Evolutionary conservation across 1,140 invertebrate genomes (phyloP).

Genomic region (Aphelenchoides avenae): DNA sequence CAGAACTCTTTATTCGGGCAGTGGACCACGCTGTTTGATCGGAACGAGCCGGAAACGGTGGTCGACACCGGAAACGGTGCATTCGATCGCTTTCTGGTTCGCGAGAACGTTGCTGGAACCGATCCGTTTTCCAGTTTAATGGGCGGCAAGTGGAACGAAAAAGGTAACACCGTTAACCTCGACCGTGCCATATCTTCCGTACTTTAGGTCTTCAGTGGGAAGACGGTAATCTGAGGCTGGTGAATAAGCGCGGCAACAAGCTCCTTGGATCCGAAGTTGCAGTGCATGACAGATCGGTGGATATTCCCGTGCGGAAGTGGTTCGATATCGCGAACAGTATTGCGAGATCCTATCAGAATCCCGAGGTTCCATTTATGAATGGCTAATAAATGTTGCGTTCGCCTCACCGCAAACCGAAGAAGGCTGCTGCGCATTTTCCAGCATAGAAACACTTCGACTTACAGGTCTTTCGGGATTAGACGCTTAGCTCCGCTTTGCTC

Average conservation of each 20-base stretch:
- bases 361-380: not conserved
- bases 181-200: not conserved
- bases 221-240: conserved; percentile 40
- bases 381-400: not conserved
- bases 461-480: too few relatives aligned
- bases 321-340: conserved; percentile 10
- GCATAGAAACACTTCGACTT: too few relatives aligned
- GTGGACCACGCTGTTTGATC: conserved; percentile 18
- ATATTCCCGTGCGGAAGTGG: conserved; percentile 34
- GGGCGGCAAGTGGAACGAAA: conserved; percentile 39
- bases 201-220: conserved; percentile 44
- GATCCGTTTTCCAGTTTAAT: conserved; percentile 25
- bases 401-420: too few relatives aligned
- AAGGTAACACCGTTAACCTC: conserved; percentile 13
- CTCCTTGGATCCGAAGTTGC: conserved; percentile 42
- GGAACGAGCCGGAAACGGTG: conserved; percentile 1
- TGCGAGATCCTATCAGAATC: not conserved
- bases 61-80: conserved; percentile 34
- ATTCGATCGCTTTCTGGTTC: conserved; percentile 42
- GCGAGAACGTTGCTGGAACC: conserved; percentile 28
- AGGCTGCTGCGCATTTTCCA: too few relatives aligned
- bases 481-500: too few relatives aligned
- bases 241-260: conserved; percentile 42
- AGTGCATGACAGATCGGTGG: conserved; percentile 40
- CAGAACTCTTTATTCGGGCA: conserved; percentile 9